Base-by-base conservation (phyloP, 92 coral and sea anemone species). In the Phenganax marumi region DNA sequence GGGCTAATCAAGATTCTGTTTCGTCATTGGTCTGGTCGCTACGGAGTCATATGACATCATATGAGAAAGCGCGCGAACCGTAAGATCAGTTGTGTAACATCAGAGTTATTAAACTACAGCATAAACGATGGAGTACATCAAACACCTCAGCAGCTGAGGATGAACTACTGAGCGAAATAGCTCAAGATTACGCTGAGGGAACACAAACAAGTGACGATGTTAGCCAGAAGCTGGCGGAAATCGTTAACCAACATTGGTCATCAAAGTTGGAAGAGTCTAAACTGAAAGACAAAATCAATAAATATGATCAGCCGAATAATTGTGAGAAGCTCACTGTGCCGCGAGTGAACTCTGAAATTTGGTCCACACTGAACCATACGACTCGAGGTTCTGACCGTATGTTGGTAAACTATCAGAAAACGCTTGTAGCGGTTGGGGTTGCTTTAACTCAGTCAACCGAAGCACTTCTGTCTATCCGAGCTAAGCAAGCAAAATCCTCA, bases 221-320 rank as follows among this genome's bases (percentile, higher is more conserved):
- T 1, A 48, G 4, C 43, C 43, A 54, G 66, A 66, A 85, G 48
- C 13, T 65, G 56, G 78, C 84, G 8, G 79, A 68, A 22, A 85
- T 85, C 12, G 78, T 77, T 53, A 79, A 77, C 70, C 77, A 85
- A 57, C 68, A 61, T 61, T 85, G 57, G 79, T 49, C 85, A 71
- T 66, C 84, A 6, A 85, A 85, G 76, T 60, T 79, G 62, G 78
- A 52, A 63, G 88, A 85, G 55, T 53, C 78, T 25, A 85, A 85
- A 26, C 17, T n/a, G 54, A 85, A 77, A 68, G 84, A 77, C 1
- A 81, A 81, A 71, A 19, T 50, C 68, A 68, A 17, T 26, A 70
- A 51, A 50, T 17, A 72, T 54, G 73, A 82, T 6, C 51, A 80
- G 12, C 79, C 84, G 13, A 63, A 70, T 13, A 78, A 78, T 51